Evolutionary conservation across 1,140 invertebrate species (phyloP).

Genomic region (Drosophila funebris): DNA sequence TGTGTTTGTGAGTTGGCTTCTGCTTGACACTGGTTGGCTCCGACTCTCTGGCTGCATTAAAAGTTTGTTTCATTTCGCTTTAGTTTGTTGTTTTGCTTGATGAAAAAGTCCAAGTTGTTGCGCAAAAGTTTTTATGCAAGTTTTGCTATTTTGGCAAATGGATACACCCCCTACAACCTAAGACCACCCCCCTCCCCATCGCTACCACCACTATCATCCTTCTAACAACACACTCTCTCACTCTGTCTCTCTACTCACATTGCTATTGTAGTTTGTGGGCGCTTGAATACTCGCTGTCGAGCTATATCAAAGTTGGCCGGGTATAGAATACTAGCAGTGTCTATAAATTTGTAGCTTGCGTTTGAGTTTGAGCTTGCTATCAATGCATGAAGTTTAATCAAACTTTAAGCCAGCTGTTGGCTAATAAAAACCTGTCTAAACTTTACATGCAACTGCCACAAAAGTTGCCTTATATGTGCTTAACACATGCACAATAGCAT

Average conservation of each 20-base stretch:
- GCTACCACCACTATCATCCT: no score
- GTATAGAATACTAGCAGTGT: conserved; percentile 16
- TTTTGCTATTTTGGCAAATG: conserved; percentile 82
- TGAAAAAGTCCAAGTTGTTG: conserved; percentile 81
- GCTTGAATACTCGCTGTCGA: conserved; percentile 8
- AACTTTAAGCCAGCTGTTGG: conserved; percentile 55
- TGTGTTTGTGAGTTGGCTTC: conserved; percentile 6
- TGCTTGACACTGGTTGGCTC: conserved; percentile 43
- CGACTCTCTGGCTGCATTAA: conserved; percentile 61
- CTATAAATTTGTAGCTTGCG: conserved; percentile 34
- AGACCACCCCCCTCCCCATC: neutral
- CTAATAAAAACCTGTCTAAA: conserved; percentile 42
- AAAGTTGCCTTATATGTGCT: conserved; percentile 2
- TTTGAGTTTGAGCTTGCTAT: conserved; percentile 38
- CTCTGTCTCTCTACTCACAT: neutral
- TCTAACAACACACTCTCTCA: neutral
- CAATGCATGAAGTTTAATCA: conserved; percentile 75
- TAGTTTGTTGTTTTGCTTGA: conserved; percentile 71
- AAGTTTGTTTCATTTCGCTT: conserved; percentile 76
- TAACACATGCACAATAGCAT: conserved; percentile 19
- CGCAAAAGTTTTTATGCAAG: conserved; percentile 81
- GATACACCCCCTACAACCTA: conserved; percentile 54
- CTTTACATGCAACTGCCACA: conserved; percentile 35
- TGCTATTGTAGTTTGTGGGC: conserved; percentile 36
- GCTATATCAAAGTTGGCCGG: conserved; percentile 61